Conservation (phyloP, 2,797 vertebrate species). For the Staurois parvus region DNA sequence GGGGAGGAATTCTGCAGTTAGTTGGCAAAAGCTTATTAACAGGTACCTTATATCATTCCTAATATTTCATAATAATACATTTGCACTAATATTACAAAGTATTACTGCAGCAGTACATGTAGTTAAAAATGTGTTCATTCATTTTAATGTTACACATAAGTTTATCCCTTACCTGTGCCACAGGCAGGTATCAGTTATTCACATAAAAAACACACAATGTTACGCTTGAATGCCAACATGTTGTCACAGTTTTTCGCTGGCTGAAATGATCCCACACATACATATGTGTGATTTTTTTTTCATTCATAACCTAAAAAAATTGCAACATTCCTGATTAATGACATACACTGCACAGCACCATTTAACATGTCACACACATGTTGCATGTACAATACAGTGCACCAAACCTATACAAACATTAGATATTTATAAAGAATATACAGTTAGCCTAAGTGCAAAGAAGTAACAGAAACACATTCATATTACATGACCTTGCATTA, state of each 20-base stretch:
- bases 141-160: neutral
- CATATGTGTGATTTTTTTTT: conserved; percentile 12
- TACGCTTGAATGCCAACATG: neutral
- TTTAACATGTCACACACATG: conserved; percentile 31
- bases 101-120: too few relatives aligned
- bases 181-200: neutral
- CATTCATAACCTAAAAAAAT: conserved; percentile 10
- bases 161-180: neutral
- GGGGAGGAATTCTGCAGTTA: too few relatives aligned
- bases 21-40: too few relatives aligned
- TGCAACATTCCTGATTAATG: conserved; percentile 16
- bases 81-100: too few relatives aligned
- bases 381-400: conserved; percentile 26
- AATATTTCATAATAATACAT: too few relatives aligned
- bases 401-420: conserved; percentile 35
- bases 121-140: too few relatives aligned
- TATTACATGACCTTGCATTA: too few relatives aligned
- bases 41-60: too few relatives aligned
- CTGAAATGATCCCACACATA: conserved; percentile 19
- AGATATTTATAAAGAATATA: conserved; percentile 31
- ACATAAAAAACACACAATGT: conserved; percentile 13
- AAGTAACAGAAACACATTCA: conserved; percentile 33
- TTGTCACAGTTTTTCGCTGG: neutral
- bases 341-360: conserved; percentile 24
- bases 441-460: conserved; percentile 38